Evolutionary conservation across 2,797 vertebrate species (phyloP).

Genomic region (Coendou prehensilis): DNA sequence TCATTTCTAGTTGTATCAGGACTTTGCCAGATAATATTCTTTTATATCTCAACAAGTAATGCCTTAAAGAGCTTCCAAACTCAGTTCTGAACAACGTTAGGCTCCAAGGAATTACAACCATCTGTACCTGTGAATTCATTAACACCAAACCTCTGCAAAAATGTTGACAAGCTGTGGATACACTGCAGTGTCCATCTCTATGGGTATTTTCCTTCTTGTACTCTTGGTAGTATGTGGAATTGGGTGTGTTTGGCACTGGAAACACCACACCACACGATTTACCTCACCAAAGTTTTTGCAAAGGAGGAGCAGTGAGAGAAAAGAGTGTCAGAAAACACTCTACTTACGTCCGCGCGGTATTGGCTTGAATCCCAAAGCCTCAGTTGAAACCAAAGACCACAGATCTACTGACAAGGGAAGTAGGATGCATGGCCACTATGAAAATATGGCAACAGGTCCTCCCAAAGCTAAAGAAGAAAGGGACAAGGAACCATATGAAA

Average conservation of each 20-base stretch:
- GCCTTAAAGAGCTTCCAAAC: neutral
- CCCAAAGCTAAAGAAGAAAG: neutral
- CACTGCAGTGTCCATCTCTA: neutral
- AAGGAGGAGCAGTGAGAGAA: constrained; percentile 10
- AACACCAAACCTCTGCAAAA: neutral
- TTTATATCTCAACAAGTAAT: constrained; percentile 43
- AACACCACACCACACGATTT: neutral
- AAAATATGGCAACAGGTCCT: constrained; percentile 72
- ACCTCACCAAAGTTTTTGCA: constrained; percentile 69
- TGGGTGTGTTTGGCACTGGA: constrained; percentile 74
- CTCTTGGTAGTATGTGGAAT: constrained; percentile 65
- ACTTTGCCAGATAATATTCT: neutral
- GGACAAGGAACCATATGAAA: constrained; percentile 69
- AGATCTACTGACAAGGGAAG: neutral
- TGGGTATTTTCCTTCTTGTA: constrained; percentile 58
- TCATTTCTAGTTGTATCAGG: neutral
- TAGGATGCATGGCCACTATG: constrained; percentile 24
- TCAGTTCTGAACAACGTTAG: constrained; percentile 13
- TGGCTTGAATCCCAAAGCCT: neutral
- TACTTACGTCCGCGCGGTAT: neutral
- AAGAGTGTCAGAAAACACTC: neutral
- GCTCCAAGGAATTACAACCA: neutral
- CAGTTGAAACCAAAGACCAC: neutral
- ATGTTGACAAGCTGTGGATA: constrained; percentile 53
- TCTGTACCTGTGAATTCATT: constrained; percentile 39